phyloP scores from a whole-genome alignment of 2,797 vertebrate genomes.

The Poeciliopsis gracilis region DNA sequence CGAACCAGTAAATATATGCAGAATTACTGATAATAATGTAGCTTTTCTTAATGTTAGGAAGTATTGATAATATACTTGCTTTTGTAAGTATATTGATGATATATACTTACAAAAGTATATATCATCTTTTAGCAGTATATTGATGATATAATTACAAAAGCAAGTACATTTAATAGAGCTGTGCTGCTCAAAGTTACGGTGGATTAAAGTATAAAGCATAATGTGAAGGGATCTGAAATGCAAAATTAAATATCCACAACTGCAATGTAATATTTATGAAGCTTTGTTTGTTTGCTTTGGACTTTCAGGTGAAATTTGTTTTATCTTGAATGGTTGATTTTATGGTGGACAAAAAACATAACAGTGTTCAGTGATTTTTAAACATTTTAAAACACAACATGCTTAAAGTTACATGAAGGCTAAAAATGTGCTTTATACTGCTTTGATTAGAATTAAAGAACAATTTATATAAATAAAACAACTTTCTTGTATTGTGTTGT shows the following conservation, averaged over 20 bases:
- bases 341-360: neutral
- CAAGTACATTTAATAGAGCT: no score
- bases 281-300: neutral
- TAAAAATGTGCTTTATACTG: neutral
- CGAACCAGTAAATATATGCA: neutral
- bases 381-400: neutral
- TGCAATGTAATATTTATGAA: neutral
- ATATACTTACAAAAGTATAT: no score
- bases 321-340: neutral
- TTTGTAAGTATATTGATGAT: neutral
- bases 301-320: neutral
- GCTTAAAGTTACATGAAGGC: neutral
- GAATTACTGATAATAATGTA: neutral
- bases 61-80: neutral
- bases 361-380: neutral
- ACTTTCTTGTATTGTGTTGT: neutral
- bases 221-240: neutral
- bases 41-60: neutral
- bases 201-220: neutral
- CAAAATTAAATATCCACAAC: neutral
- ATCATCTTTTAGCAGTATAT: no score
- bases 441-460: neutral
- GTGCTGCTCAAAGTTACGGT: neutral
- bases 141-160: no score
- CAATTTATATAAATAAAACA: neutral